A percentile compares a stretch with the other conserved stretches of the same genome.
phyloP scores from a whole-genome alignment of 1,140 invertebrate species.

The Calycopis cecrops region DNA sequence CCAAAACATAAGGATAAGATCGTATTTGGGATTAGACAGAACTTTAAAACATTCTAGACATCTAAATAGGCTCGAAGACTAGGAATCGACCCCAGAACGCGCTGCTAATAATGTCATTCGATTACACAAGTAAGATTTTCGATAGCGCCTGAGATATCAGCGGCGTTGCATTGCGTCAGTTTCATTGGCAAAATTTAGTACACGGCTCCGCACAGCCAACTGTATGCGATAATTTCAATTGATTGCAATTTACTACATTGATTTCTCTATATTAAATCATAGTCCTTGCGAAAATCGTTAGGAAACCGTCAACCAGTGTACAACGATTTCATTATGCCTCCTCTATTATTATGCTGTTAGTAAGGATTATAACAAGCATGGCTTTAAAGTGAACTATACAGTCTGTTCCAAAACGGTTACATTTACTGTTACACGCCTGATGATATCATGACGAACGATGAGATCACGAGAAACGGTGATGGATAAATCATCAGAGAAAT shows the following conservation, averaged over 20 bases:
- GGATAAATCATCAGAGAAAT: too few species aligned
- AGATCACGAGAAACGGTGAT: background rate
- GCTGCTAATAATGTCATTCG: slow-evolving; percentile 18
- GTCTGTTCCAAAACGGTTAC: background rate
- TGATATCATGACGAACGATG: background rate
- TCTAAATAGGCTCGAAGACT: too few species aligned
- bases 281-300: slow-evolving; percentile 44
- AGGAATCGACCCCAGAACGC: too few species aligned
- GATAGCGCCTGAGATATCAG: slow-evolving; percentile 49
- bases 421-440: background rate
- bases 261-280: slow-evolving; percentile 47
- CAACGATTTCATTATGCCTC: too few species aligned
- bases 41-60: too few species aligned
- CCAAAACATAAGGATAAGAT: too few species aligned
- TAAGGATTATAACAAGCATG: too few species aligned
- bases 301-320: slow-evolving; percentile 33
- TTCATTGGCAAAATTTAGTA: slow-evolving; percentile 55
- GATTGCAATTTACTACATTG: slow-evolving; percentile 35
- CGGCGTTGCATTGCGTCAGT: slow-evolving; percentile 49
- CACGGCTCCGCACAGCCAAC: slow-evolving; percentile 36
- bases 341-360: too few species aligned
- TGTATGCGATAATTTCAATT: slow-evolving; percentile 38
- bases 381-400: background rate
- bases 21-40: too few species aligned
- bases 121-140: slow-evolving; percentile 34